Evolutionary conservation across 2,888 invertebrate genomes (phyloP).

Genomic region (Epsilonema sp.): DNA sequence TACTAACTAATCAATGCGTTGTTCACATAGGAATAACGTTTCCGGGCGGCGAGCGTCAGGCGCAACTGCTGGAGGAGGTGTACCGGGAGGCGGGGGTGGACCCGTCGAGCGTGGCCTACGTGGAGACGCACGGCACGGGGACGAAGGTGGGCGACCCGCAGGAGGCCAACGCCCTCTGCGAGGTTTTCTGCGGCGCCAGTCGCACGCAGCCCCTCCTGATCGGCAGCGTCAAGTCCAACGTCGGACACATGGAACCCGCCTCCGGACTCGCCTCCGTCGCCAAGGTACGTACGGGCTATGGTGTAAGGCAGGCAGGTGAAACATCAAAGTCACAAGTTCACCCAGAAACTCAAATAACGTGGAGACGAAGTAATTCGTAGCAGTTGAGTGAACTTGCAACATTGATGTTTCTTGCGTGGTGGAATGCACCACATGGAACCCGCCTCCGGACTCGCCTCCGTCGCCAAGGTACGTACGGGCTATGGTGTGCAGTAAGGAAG

Average conservation of each 20-base stretch:
- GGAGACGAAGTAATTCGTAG: too few species aligned
- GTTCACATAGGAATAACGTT: conserved; percentile 35
- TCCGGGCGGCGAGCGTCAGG: conserved; percentile 46
- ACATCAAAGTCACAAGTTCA: too few species aligned
- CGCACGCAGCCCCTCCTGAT: conserved; percentile 57
- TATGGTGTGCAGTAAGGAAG: too few species aligned
- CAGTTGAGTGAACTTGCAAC: too few species aligned
- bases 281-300: too few species aligned
- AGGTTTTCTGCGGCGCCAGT: conserved; percentile 66
- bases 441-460: too few species aligned
- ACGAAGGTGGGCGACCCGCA: conserved; percentile 97
- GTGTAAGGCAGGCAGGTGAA: too few species aligned
- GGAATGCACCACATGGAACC: too few species aligned
- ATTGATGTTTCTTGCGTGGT: background rate
- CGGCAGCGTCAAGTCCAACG: conserved; percentile 92
- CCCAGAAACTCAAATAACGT: too few species aligned
- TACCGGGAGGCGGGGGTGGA: conserved; percentile 47
- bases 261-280: conserved; percentile 31
- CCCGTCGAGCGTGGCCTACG: conserved; percentile 62
- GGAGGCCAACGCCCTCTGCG: conserved; percentile 80
- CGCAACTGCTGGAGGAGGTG: conserved; percentile 46
- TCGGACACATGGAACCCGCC: conserved; percentile 86
- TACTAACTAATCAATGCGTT: too few species aligned
- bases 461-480: too few species aligned
- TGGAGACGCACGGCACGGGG: conserved; percentile 96